A percentile compares a stretch with the other conserved stretches of the same genome.
Evolutionary conservation across 2,888 invertebrate genomes (phyloP).

Genomic region (Euclidia mi): DNA sequence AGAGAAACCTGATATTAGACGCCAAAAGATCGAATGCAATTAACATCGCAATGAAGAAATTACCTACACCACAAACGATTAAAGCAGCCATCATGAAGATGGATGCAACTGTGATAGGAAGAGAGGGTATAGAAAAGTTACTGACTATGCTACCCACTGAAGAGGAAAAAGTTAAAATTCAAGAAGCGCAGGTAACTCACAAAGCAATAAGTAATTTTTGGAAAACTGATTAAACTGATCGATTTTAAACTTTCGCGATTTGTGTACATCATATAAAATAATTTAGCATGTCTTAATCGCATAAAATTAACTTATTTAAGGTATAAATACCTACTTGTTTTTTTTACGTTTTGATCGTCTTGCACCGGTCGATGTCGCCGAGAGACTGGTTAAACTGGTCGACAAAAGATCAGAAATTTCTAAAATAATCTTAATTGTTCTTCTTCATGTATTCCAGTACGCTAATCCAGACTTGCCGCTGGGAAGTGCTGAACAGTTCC

Average conservation of each 20-base stretch:
- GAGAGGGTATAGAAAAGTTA: conserved; percentile 99
- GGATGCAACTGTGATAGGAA: conserved; percentile 99
- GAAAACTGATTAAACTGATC: too few relatives aligned
- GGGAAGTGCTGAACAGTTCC: conserved; percentile 99
- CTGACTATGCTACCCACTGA: conserved; percentile 99
- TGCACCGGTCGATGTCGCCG: too few relatives aligned
- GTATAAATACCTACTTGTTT: too few relatives aligned
- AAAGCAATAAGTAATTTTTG: too few relatives aligned
- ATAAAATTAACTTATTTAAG: too few relatives aligned
- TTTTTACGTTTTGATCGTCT: too few relatives aligned
- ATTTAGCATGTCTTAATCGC: too few relatives aligned
- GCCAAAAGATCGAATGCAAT: conserved; percentile 99
- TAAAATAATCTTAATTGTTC: too few relatives aligned
- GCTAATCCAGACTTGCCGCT: conserved; percentile 97
- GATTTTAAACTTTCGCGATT: too few relatives aligned
- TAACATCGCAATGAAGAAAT: conserved; percentile 99
- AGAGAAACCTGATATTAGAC: conserved; percentile 94
- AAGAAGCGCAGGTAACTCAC: conserved; percentile 96
- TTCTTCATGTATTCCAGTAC: conserved; percentile 81
- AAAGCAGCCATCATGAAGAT: conserved; percentile 99
- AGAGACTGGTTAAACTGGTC: too few relatives aligned
- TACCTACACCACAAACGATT: conserved; percentile 99
- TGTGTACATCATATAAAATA: too few relatives aligned
- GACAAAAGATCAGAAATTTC: too few relatives aligned
- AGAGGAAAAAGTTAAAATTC: conserved; percentile 98